Percentiles rank a stretch among this genome's conserved stretches.
Evolutionary conservation across 2,797 vertebrate genomes (phyloP).

Genomic region (Distichodus sexfasciatus): DNA sequence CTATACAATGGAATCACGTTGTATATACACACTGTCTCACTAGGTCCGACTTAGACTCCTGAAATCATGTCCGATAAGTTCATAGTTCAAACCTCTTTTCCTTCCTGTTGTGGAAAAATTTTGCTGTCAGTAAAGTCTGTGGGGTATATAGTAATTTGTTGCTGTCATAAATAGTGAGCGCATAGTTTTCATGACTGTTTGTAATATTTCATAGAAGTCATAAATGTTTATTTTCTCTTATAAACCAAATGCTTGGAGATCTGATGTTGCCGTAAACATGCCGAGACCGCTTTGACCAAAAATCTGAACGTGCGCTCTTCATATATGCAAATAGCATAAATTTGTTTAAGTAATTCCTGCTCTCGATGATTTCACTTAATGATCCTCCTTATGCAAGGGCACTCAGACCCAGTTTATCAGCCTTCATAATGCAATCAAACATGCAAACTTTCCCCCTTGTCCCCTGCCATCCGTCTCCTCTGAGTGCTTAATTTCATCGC

Average conservation of each 20-base stretch:
- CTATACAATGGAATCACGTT: no score
- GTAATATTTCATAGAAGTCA: no score
- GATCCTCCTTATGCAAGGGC: background rate
- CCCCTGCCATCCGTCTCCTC: background rate
- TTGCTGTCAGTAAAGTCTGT: no score
- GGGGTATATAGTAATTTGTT: no score
- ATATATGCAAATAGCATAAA: background rate
- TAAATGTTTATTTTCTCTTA: no score
- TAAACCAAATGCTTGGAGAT: background rate
- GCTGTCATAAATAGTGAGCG: no score
- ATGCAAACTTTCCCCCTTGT: constrained; percentile 12
- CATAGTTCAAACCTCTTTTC: no score
- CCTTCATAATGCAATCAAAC: constrained; percentile 28
- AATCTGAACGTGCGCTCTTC: background rate
- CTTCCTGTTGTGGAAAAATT: no score
- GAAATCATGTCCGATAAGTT: no score
- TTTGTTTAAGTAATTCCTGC: background rate
- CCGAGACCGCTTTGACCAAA: background rate
- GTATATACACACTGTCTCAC: no score
- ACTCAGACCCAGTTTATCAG: background rate
- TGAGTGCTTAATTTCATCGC: background rate
- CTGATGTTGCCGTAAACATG: background rate
- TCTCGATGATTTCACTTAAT: constrained; percentile 14
- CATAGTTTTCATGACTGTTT: no score
- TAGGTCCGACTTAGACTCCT: no score